These are phyloP conservation scores for Drosophila maculinotata DNA, from an alignment of 2,888 invertebrate genomes.

Conservation along the genomic window DNA sequence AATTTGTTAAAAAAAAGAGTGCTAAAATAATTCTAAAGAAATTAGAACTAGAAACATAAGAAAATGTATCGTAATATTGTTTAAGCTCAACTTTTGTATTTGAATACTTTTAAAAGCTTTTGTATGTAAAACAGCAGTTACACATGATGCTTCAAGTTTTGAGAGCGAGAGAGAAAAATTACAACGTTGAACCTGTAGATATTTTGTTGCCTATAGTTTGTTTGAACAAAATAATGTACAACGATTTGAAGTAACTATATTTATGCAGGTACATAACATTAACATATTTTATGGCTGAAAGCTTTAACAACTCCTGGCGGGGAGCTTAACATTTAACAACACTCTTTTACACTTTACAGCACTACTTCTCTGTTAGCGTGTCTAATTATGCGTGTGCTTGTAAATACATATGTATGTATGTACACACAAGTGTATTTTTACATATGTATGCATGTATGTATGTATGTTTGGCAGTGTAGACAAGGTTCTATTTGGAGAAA, in stretches of 20 bases:
- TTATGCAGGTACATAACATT: neutral
- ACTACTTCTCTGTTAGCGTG: constrained; percentile 16
- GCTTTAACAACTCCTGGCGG: neutral
- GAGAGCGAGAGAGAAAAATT: neutral
- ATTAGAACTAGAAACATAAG: too few species aligned
- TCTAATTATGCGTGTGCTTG: too few species aligned
- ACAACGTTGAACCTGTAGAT: neutral
- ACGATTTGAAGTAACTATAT: too few species aligned
- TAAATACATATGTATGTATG: neutral
- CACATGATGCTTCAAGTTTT: too few species aligned
- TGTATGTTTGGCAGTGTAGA: constrained; percentile 3
- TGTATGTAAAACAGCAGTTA: too few species aligned
- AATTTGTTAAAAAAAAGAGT: too few species aligned
- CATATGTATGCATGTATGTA: neutral
- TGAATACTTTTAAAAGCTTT: too few species aligned
- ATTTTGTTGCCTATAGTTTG: neutral
- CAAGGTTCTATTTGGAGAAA: constrained; percentile 23
- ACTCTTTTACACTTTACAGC: constrained; percentile 34
- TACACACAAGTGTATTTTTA: neutral
- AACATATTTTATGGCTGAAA: neutral
- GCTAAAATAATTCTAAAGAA: too few species aligned
- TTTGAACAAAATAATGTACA: neutral
- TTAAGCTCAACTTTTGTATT: too few species aligned
- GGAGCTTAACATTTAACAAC: constrained; percentile 2
- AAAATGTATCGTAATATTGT: too few species aligned